Evolutionary conservation across 2,888 invertebrate species (phyloP).

Genomic region (Ptychoptera albimana): DNA sequence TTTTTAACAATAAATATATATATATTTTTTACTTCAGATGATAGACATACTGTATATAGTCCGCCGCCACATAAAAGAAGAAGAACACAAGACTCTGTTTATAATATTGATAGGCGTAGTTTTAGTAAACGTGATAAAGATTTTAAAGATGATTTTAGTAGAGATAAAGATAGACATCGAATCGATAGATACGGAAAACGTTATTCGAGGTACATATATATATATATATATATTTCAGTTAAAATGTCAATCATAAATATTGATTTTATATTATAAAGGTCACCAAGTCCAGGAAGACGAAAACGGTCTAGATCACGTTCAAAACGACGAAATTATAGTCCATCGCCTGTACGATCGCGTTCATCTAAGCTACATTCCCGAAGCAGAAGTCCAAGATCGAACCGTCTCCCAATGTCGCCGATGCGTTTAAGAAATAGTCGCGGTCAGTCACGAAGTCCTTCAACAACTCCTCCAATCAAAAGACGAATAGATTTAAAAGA

Average conservation of each 20-base stretch:
- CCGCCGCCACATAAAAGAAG: constrained; percentile 26
- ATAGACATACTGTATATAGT: constrained; percentile 17
- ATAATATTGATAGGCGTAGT: too few species aligned
- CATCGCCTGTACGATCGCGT: constrained; percentile 31
- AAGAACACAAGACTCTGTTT: constrained; percentile 17
- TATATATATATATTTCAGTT: too few species aligned
- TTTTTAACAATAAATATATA: constrained; percentile 1
- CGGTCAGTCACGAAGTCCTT: constrained; percentile 23
- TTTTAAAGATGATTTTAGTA: constrained; percentile 14
- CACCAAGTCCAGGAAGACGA: constrained; percentile 15
- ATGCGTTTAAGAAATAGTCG: not conserved
- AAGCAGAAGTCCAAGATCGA: constrained; percentile 9
- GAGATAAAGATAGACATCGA: constrained; percentile 9
- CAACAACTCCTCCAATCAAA: constrained; percentile 26
- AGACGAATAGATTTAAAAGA: constrained; percentile 50
- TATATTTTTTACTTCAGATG: constrained; percentile 15
- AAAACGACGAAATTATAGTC: constrained; percentile 23
- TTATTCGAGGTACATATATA: not conserved
- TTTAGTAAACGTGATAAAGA: constrained; percentile 10
- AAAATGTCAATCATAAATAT: too few species aligned
- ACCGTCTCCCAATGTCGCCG: constrained; percentile 6
- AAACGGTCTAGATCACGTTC: constrained; percentile 24
- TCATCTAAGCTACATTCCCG: constrained; percentile 23
- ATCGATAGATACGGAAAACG: not conserved
- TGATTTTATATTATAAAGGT: constrained; percentile 1